A percentile compares a stretch with the other conserved stretches of the same genome.
Conservation (phyloP, 2,888 invertebrate genomes). For the Amphipyra tragopoginis region DNA sequence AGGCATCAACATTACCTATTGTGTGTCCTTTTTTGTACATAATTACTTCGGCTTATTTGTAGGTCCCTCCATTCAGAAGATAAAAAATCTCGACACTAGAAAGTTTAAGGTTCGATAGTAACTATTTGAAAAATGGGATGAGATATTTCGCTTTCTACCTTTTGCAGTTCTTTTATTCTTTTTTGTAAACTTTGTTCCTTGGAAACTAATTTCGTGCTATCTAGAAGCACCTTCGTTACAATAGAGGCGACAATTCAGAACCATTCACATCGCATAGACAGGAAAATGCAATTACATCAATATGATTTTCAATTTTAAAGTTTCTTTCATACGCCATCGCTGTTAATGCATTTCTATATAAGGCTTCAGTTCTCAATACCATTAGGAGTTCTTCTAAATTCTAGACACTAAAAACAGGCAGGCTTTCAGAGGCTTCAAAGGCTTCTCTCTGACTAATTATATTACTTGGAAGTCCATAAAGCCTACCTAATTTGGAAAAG, state of each 20-base stretch:
- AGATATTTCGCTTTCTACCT: constrained; percentile 10
- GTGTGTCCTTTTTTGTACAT: constrained; percentile 51
- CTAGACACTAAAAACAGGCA: constrained; percentile 16
- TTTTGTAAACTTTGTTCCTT: background rate
- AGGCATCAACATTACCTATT: constrained; percentile 49
- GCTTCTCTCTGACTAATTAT: constrained; percentile 41
- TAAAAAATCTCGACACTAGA: constrained; percentile 30
- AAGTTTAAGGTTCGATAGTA: constrained; percentile 5
- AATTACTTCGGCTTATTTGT: constrained; percentile 55
- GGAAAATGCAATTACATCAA: background rate
- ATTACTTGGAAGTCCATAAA: constrained; percentile 40
- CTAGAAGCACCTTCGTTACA: background rate
- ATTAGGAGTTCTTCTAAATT: constrained; percentile 20
- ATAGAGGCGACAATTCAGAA: background rate
- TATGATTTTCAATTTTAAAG: constrained; percentile 1
- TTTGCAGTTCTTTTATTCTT: constrained; percentile 11
- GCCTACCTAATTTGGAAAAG: constrained; percentile 52
- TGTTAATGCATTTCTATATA: constrained; percentile 15
- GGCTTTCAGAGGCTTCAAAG: constrained; percentile 24
- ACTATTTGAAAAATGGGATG: constrained; percentile 9
- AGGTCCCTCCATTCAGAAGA: constrained; percentile 37
- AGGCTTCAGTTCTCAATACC: constrained; percentile 4
- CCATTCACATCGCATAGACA: no score
- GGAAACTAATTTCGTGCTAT: background rate
- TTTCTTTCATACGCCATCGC: background rate